These are phyloP conservation scores for Paedocypris sp. DNA, from an alignment of 2,113 vertebrate genomes.

Conservation along the genomic window DNA sequence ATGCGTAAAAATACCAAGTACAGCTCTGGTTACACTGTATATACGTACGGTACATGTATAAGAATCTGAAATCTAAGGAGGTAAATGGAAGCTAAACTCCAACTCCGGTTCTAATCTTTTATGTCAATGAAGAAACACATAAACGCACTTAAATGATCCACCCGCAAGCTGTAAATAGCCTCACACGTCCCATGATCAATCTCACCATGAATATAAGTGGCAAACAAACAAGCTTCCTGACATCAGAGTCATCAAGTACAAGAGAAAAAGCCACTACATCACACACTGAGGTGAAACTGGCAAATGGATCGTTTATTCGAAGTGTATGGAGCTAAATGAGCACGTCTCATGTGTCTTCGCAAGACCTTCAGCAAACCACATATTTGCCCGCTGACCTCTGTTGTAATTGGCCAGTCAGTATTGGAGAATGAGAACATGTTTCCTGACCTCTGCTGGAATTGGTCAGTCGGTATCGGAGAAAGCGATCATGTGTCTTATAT, in stretches of 20 bases:
- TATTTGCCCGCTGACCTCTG: not conserved
- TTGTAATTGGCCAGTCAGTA: not conserved
- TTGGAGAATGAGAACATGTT: not conserved
- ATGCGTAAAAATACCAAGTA: too few relatives aligned
- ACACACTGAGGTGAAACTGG: not conserved
- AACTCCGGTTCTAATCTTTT: not conserved
- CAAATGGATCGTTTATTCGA: not conserved
- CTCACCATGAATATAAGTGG: not conserved
- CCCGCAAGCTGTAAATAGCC: constrained; percentile 15
- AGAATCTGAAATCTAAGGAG: constrained; percentile 1
- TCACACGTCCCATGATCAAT: not conserved
- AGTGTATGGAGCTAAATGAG: not conserved
- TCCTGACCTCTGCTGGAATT: not conserved
- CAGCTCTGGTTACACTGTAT: too few relatives aligned
- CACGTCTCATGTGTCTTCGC: not conserved
- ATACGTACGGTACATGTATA: not conserved
- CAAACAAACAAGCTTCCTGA: not conserved
- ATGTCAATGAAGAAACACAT: not conserved
- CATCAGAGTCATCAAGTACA: not conserved
- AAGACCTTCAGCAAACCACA: not conserved
- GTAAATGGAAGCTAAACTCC: not conserved
- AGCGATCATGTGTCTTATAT: not conserved
- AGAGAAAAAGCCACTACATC: not conserved
- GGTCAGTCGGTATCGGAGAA: not conserved
- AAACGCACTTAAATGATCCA: not conserved